Conservation (phyloP, 2,113 vertebrate genomes). For the Prietella phreatophila region DNA sequence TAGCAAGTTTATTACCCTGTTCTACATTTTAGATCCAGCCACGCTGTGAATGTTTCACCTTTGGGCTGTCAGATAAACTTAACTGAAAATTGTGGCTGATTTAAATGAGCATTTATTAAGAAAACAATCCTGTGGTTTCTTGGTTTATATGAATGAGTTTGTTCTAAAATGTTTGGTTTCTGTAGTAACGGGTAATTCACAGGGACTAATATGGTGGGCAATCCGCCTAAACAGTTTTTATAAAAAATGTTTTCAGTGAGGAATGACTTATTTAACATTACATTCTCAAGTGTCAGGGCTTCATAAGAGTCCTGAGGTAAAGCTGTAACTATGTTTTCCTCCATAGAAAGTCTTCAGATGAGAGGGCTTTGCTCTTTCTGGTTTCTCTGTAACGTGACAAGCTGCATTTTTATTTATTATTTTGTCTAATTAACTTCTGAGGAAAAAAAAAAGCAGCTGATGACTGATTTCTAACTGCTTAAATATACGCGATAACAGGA, state of each 20-base stretch:
- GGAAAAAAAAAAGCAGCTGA: not conserved
- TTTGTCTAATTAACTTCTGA: not conserved
- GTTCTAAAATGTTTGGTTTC: not conserved
- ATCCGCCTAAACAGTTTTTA: not conserved
- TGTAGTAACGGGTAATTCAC: not conserved
- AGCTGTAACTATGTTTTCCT: not conserved
- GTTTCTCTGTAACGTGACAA: not conserved
- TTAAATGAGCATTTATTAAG: not conserved
- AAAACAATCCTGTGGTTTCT: not conserved
- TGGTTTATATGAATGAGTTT: not conserved
- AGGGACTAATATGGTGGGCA: not conserved
- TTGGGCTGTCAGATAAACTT: not conserved
- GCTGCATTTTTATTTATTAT: not conserved
- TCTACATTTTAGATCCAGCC: not conserved
- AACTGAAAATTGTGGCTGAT: not conserved
- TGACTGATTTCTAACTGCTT: not conserved
- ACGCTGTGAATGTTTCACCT: not conserved
- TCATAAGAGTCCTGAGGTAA: not conserved
- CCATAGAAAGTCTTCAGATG: not conserved
- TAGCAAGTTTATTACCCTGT: not conserved
- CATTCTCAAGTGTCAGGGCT: not conserved
- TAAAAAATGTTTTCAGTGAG: not conserved
- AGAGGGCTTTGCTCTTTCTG: not conserved
- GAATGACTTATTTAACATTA: not conserved
- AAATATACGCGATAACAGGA: not conserved